A percentile compares a stretch with the other conserved stretches of the same genome.
These are phyloP conservation scores for Copidosoma floridanum DNA, from an alignment of 1,140 invertebrate genomes.

Conservation along the genomic window DNA sequence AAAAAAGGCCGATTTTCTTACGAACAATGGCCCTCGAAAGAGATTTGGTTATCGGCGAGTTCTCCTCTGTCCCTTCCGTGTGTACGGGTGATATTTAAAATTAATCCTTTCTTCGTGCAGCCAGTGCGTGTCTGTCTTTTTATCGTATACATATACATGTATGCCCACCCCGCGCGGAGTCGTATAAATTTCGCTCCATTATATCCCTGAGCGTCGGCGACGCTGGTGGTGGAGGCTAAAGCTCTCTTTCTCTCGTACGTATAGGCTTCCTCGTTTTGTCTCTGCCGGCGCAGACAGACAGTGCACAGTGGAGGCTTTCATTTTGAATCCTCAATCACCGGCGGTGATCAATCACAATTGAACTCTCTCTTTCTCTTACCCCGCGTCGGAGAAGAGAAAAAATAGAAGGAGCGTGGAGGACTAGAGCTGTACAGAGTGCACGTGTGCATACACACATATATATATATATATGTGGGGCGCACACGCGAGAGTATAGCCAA, in stretches of 20 bases:
- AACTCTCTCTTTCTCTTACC: too few species aligned
- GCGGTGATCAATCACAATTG: constrained; percentile 55
- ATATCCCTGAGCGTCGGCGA: constrained; percentile 35
- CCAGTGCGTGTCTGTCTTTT: constrained; percentile 48
- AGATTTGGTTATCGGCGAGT: constrained; percentile 17
- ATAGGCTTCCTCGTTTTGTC: constrained; percentile 44
- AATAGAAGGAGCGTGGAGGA: constrained; percentile 21
- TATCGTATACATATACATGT: constrained; percentile 53
- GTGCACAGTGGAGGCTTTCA: constrained; percentile 34
- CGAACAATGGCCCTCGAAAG: constrained; percentile 10
- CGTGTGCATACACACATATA: too few species aligned
- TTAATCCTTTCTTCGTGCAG: constrained; percentile 56
- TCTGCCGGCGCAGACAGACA: constrained; percentile 24
- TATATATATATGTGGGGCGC: too few species aligned
- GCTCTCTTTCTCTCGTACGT: constrained; percentile 3
- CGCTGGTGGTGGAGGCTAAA: constrained; percentile 11
- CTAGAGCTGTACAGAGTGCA: neutral
- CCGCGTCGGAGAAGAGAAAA: constrained; percentile 30
- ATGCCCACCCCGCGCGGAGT: too few species aligned
- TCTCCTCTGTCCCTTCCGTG: constrained; percentile 23
- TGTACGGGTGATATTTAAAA: constrained; percentile 50
- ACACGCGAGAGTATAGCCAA: constrained; percentile 41
- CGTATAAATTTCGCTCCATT: constrained; percentile 55
- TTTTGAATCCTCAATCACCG: constrained; percentile 52
- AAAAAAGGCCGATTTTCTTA: too few species aligned